Percentiles rank a stretch among this genome's conserved stretches.
Conservation (phyloP, 2,113 vertebrate species). For the Talpa occidentalis region DNA sequence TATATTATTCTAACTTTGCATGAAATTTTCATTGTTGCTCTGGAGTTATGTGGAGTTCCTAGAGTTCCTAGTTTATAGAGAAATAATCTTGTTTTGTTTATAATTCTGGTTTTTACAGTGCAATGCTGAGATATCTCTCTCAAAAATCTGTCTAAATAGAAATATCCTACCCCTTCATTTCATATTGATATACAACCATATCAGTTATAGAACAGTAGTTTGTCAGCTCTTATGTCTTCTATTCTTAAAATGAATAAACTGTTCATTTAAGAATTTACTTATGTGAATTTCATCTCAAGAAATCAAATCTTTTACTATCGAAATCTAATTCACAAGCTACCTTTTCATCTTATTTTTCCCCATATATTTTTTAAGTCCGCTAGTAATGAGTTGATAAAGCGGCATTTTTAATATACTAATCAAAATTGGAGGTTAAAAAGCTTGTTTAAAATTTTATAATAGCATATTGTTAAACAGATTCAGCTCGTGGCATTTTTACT, state of each 20-base stretch:
- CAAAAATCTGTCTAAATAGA: neutral
- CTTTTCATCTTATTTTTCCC: slow-evolving; percentile 48
- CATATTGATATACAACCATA: neutral
- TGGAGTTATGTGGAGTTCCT: neutral
- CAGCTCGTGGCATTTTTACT: slow-evolving; percentile 68
- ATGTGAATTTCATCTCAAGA: slow-evolving; percentile 44
- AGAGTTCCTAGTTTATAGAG: neutral
- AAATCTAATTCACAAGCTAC: neutral
- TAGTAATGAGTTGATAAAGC: slow-evolving; percentile 32
- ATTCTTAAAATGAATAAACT: slow-evolving; percentile 41
- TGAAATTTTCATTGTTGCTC: neutral
- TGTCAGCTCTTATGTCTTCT: neutral
- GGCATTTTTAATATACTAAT: slow-evolving; percentile 54
- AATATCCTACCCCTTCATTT: neutral
- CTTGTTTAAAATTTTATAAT: slow-evolving; percentile 57
- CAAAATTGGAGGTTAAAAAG: slow-evolving; percentile 56
- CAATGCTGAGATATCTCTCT: neutral
- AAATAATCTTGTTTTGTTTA: neutral
- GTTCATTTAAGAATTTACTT: slow-evolving; percentile 31
- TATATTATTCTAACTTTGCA: neutral
- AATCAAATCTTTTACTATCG: slow-evolving; percentile 44
- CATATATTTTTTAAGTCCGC: neutral
- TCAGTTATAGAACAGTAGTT: neutral
- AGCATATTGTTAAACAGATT: slow-evolving; percentile 60
- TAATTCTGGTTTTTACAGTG: neutral